phyloP scores from a whole-genome alignment of 2,888 invertebrate genomes.

The Ormyrus rosae region DNA sequence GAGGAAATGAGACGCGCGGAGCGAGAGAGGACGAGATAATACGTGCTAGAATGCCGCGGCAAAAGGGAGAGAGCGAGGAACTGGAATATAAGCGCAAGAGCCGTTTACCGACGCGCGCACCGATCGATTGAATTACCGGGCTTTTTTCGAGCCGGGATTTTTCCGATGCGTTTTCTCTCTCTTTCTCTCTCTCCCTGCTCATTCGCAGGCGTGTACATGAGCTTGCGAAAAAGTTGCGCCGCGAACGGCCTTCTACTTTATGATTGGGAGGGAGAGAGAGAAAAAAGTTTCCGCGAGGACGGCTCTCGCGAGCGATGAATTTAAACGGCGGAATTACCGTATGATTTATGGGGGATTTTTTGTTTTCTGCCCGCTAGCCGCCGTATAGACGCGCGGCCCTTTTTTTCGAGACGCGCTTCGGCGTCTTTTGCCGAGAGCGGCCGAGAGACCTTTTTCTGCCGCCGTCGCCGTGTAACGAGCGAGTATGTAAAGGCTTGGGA shows the following conservation, averaged over 20 bases:
- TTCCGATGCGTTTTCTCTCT: not conserved
- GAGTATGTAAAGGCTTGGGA: not conserved
- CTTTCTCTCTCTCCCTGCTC: not conserved
- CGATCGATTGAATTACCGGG: constrained; percentile 56
- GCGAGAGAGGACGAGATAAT: constrained; percentile 35
- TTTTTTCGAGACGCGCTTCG: constrained; percentile 2
- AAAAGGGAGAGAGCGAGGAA: not conserved
- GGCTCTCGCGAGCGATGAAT: constrained; percentile 58
- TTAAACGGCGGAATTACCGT: constrained; percentile 57
- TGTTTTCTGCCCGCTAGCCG: not conserved
- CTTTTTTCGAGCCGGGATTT: constrained; percentile 43
- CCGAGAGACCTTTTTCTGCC: not conserved
- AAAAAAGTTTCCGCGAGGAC: constrained; percentile 44
- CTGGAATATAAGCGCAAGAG: constrained; percentile 32
- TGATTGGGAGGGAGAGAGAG: constrained; percentile 35
- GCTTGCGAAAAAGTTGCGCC: constrained; percentile 38
- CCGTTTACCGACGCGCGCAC: constrained; percentile 16
- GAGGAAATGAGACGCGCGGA: constrained; percentile 45
- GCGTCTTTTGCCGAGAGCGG: not conserved
- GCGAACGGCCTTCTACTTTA: constrained; percentile 31
- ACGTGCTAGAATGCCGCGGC: constrained; percentile 51
- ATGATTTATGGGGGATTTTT: constrained; percentile 53
- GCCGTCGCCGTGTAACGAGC: not conserved
- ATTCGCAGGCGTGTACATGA: not conserved
- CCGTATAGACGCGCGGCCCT: not conserved